Conservation (phyloP, 2,888 invertebrate genomes). For the Entomobrya multifasciata region DNA sequence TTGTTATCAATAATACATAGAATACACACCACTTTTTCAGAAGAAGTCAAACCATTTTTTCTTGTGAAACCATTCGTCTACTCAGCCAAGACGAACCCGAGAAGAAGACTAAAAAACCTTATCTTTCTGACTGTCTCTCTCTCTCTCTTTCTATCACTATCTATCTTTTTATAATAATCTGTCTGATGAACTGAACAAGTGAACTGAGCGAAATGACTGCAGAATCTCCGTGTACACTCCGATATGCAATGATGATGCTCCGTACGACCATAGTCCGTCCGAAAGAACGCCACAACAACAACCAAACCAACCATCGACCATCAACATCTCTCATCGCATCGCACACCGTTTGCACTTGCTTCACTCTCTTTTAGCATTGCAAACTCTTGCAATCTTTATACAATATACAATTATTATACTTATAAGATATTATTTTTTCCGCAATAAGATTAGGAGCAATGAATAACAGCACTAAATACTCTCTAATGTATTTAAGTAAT, state of each 20-base stretch:
- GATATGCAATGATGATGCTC: not conserved
- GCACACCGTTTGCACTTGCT: constrained; percentile 35
- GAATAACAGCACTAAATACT: constrained; percentile 46
- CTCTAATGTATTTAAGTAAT: constrained; percentile 15
- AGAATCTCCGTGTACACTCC: too few relatives aligned
- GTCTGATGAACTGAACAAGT: not conserved
- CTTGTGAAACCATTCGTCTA: not conserved
- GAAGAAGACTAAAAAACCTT: too few relatives aligned
- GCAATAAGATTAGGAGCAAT: constrained; percentile 66
- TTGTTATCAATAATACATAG: not conserved
- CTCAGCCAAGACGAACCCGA: not conserved
- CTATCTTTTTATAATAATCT: not conserved
- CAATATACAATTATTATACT: not conserved
- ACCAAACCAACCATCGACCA: not conserved
- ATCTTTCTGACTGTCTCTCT: too few relatives aligned
- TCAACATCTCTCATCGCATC: not conserved
- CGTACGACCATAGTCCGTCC: not conserved
- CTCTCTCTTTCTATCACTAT: too few relatives aligned
- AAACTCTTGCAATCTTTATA: constrained; percentile 41
- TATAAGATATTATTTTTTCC: constrained; percentile 57
- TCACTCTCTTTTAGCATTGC: too few relatives aligned
- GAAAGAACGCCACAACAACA: too few relatives aligned
- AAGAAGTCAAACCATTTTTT: constrained; percentile 12
- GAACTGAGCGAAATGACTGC: too few relatives aligned
- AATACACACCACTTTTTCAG: too few relatives aligned